Evolutionary conservation across 2,113 vertebrate genomes (phyloP), one percentile per base, ranked within the genome.

Genomic region (Eublepharis macularius): DNA sequence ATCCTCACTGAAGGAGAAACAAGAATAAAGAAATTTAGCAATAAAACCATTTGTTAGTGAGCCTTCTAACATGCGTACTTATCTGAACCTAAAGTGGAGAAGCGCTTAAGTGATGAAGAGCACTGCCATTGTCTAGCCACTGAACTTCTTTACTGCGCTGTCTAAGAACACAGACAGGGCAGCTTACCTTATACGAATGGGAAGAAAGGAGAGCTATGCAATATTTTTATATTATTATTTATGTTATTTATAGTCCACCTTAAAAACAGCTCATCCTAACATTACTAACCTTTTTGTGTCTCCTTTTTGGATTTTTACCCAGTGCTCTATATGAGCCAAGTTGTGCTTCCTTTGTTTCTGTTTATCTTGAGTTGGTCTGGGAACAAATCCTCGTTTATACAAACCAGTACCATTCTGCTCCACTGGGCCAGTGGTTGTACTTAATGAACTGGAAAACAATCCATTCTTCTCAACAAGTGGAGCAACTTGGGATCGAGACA

Each of bases 251-350:
- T n/a, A n/a, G n/a, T n/a, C n/a, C n/a, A n/a, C n/a, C n/a, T n/a
- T n/a, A n/a, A 51, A 76, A 84, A n/a, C 66, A 76, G 47, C 43
- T 54, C 45, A 29, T 17, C 76, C 2, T 2, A 70, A 49, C 45
- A 1, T 77, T 57, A 97, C 98, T 97, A 85, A 99, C 98, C 99
- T 99, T 92, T 97, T 98, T 29, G 95, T 84, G 0, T 99, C 98
- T 75, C 95, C 97, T 96, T 99, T 99, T 88, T 98, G 98, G 89
- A 97, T 96, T 94, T 98, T 98, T 36, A 98, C 97, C 99, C 99
- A 99, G 85, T 98, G 97, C 89, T 99, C 98, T 94, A 98, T 97
- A 88, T 99, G 98, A 93, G 97, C 96, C 96, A 98, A 93, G 13
- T 96, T 95, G 80, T 95, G 98, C 95, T 98, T 98, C 92, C 97